These are phyloP conservation scores for Capromys pilorides DNA, from an alignment of 2,797 vertebrate species.

Conservation along the genomic window DNA sequence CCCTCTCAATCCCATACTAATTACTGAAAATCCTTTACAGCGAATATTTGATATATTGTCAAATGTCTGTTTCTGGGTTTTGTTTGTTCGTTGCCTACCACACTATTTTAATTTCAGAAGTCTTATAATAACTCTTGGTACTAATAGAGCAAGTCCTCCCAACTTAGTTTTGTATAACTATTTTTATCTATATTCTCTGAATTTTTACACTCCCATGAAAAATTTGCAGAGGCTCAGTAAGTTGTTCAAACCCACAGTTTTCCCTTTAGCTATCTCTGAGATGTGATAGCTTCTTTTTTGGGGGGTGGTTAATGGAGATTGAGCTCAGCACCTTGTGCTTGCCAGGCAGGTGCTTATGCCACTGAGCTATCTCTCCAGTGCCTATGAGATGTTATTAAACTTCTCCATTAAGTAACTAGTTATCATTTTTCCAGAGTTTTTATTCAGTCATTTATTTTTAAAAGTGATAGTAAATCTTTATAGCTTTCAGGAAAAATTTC, in stretches of 20 bases:
- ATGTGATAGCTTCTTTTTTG: background rate
- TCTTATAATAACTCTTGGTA: background rate
- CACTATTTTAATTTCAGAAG: background rate
- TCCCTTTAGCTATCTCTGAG: background rate
- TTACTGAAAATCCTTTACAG: conserved; percentile 2
- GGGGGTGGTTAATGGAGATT: no score
- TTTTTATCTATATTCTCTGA: background rate
- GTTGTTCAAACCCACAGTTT: background rate
- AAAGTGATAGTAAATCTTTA: background rate
- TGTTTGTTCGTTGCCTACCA: background rate
- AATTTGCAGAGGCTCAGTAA: background rate
- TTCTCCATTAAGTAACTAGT: background rate
- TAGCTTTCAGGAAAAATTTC: background rate
- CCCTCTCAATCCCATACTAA: background rate
- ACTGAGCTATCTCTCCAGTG: no score
- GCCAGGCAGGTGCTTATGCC: no score
- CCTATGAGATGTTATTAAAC: background rate
- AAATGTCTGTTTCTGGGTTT: background rate
- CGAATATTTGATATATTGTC: background rate
- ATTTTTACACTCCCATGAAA: background rate
- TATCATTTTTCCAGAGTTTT: background rate
- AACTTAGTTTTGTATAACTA: background rate
- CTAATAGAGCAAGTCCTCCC: background rate
- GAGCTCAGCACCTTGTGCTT: no score
- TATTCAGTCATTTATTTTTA: background rate